Base-by-base conservation (phyloP, 1,140 invertebrate genomes). In the Atta cephalotes region DNA sequence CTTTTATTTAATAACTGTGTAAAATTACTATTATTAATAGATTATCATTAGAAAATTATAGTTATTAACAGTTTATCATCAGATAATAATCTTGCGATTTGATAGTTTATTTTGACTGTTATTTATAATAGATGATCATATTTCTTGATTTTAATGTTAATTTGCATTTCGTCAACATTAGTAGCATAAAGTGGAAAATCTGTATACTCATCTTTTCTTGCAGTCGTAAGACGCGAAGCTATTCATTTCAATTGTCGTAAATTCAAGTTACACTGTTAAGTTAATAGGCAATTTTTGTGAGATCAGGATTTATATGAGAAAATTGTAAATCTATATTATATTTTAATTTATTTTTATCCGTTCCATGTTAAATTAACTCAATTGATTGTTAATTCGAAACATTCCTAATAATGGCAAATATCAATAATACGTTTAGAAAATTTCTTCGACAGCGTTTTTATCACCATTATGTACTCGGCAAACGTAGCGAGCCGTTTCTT, bases 401-500 rank as follows among this genome's bases (percentile, higher is more conserved):
- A 28, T 71, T 25, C 49, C 35, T 58, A 53, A 45, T 49, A n/a
- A 56, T 9, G 31, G 31, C 21, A 71, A 71, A 71, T 81, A 71
- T 58, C 35, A 70, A 45, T 45, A 63, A 78, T 68, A 58, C 3
- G 51, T 31, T 5, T 31, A 81, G 3, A 16, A 71, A 60, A 1
- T 71, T 56, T 45, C 49, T 28, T 2, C 53, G 51, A 72, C 16
- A 21, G 70, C 45, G 56, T 10, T 39, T 63, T 31, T 53, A 62
- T 60, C 25, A 77, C 56, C 63, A 39, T 77, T 86, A 88, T 45
- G 25, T 65, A 80, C 72, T 66, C 51, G 35, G 16, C 4, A 49
- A 28, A 56, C 39, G 72, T 79, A 68, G 31, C 63, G 35, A 65
- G 72, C 31, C 66, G 65, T 72, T 89, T 90, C 78, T 90, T 89